Base-by-base conservation (phyloP, 2,888 invertebrate species). In the Diabrotica balteata region DNA sequence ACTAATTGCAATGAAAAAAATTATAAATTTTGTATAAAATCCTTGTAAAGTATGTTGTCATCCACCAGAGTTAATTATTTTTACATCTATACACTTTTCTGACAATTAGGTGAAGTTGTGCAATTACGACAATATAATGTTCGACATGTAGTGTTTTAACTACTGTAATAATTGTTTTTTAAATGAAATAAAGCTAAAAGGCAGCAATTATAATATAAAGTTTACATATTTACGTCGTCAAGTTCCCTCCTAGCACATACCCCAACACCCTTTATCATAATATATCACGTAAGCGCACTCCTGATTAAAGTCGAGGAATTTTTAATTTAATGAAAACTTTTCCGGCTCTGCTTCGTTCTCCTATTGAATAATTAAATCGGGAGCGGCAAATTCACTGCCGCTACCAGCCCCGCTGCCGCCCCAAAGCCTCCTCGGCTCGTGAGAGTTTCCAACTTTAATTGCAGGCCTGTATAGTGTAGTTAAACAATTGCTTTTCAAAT, bases 401-500 rank as follows among this genome's bases (percentile, higher is more conserved):
- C 22, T 55, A 50, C 49, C 42, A 17, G 45, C 59, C 8, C 42
- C 9, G 3, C 10, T 8, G 9, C 54, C 32, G 22, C 10, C 44
- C 11, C 17, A n/a, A 11, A n/a, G n/a, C 43, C 11, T 50, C 10
- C n/a, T 17, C 51, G n/a, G 44, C 51, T 52, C 59, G 63, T 59
- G 69, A 69, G 63, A 74, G 73, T 76, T 73, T 72, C 64, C 63
- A 74, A 72, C 73, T 76, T 77, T 78, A 78, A 78, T 77, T 78
- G 78, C 76, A 62, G 68, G 71, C 71, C 71, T 74, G 75, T 77
- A 77, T 46, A 76, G 73, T 76, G 77, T 77, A 77, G 76, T 77
- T 77, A 78, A 78, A 78, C 78, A 78, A 79, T 77, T 75, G 75
- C 74, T 77, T 71, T 74, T 73, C 74, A 76, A 77, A 77, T 75